Evolutionary conservation across 2,797 vertebrate genomes (phyloP), one percentile per base, ranked within the genome.

Genomic region (Rhyacichthys aspro): DNA sequence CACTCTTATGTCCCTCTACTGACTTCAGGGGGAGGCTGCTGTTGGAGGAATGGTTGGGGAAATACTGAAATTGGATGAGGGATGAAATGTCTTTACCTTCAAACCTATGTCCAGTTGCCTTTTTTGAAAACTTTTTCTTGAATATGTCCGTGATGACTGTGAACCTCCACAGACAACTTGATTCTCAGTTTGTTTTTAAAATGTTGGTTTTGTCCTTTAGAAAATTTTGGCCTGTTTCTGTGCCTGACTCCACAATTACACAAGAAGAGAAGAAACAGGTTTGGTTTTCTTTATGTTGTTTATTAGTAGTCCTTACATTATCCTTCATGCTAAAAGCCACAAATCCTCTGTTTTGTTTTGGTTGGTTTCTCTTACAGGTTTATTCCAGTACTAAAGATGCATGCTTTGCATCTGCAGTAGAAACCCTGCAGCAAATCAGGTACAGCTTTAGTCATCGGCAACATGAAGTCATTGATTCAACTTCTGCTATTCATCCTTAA

Each of bases 391-490:
- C 94, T 33, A 98, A 96, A 86, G 95, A 99, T 0, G 86, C 87
- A 72, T 99, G 96, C 81, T 98, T 98, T 74, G 93, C 95, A 46
- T 95, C 95, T 14, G 97, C 97, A 2, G 94, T 98, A 32, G 97
- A 99, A 75, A 95, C 94, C 12, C 88, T 99, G 23, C 97, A 99
- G 77, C 97, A 99, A 85, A 99, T 99, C 89, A 99, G 97, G 97
- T 98, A 88, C 10, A 2, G 2, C 34, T 7, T 6, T 28, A 28
- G 1, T 28, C 39, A 14, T 7, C 5, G 7, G 12, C n/a, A 5
- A n/a, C 11, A 15, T 15, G 16, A 9, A 43, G 2, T 28, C 42
- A 43, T 43, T 16, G 8, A 15, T 43, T 10, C 15, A 38, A 12
- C 42, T 9, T 17, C 42, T 16, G 7, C 23, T 43, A n/a, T 16